phyloP scores from a whole-genome alignment of 2,113 vertebrate genomes.

The Brevimyrus niger region DNA sequence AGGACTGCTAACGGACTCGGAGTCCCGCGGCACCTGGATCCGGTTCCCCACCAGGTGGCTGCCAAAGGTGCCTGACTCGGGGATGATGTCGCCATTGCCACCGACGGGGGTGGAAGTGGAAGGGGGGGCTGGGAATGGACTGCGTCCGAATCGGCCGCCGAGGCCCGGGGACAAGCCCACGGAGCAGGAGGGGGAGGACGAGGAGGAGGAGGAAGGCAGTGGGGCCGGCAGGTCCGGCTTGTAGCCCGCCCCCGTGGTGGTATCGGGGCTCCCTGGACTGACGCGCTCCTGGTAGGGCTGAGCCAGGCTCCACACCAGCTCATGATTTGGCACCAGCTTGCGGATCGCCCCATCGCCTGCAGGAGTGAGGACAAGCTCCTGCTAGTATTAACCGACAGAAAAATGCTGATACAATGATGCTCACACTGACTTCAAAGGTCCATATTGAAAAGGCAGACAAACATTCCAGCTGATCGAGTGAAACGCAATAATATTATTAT shows the following conservation, averaged over 20 bases:
- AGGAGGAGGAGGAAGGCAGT: slow-evolving; percentile 1
- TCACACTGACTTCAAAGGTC: not conserved
- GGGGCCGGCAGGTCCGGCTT: slow-evolving; percentile 33
- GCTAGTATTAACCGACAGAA: not conserved
- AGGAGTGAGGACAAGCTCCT: not conserved
- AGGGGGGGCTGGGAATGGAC: slow-evolving; percentile 50
- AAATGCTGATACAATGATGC: not conserved
- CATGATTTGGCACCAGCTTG: slow-evolving; percentile 77
- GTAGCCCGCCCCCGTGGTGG: slow-evolving; percentile 26
- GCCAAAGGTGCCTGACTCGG: slow-evolving; percentile 86
- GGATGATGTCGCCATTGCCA: slow-evolving; percentile 54
- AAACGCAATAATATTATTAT: not conserved
- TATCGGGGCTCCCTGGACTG: slow-evolving; percentile 56
- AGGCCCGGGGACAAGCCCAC: slow-evolving; percentile 32
- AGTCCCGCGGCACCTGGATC: slow-evolving; percentile 78
- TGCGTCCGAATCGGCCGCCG: slow-evolving; percentile 37
- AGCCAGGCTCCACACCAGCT: slow-evolving; percentile 75
- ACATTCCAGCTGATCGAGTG: not conserved
- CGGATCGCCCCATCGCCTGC: slow-evolving; percentile 74
- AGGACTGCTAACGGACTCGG: slow-evolving; percentile 43
- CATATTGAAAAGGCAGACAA: not conserved
- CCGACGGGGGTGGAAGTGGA: slow-evolving; percentile 39
- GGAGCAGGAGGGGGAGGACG: slow-evolving; percentile 35
- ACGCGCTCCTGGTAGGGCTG: slow-evolving; percentile 72
- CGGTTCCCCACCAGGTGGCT: slow-evolving; percentile 89